phyloP scores from a whole-genome alignment of 2,797 vertebrate genomes.

The Falco rusticolus region DNA sequence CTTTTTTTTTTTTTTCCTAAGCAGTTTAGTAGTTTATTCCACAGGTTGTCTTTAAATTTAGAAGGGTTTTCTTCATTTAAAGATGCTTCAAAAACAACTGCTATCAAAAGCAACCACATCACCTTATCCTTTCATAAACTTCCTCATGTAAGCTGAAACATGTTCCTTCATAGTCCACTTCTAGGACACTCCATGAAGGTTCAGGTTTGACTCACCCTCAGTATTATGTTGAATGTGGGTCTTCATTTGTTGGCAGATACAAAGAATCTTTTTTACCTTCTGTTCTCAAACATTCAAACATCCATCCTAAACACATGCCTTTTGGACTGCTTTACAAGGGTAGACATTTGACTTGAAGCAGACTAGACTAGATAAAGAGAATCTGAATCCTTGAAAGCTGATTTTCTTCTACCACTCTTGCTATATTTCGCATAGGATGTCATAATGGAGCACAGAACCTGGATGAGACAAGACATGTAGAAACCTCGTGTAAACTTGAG shows the following conservation, averaged over 20 bases:
- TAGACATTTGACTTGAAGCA: background rate
- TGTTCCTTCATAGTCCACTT: background rate
- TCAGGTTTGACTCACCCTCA: background rate
- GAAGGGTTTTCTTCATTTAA: background rate
- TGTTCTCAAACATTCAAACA: background rate
- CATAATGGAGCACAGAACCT: background rate
- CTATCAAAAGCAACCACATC: background rate
- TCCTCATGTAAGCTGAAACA: background rate
- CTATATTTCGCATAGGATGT: background rate
- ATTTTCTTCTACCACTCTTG: background rate
- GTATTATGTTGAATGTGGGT: background rate
- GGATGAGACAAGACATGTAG: background rate
- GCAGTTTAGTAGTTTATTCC: background rate
- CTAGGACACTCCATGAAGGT: background rate
- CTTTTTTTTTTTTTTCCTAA: background rate
- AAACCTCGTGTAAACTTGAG: background rate
- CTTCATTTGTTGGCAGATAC: background rate
- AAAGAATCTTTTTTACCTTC: background rate
- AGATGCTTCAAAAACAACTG: background rate
- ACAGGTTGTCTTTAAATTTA: background rate
- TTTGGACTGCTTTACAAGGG: background rate
- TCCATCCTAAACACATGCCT: background rate
- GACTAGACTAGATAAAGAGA: background rate
- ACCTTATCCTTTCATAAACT: background rate
- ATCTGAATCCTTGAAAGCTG: background rate